Base-by-base conservation (phyloP, 2,888 invertebrate species). In the Gerris lacustris region DNA sequence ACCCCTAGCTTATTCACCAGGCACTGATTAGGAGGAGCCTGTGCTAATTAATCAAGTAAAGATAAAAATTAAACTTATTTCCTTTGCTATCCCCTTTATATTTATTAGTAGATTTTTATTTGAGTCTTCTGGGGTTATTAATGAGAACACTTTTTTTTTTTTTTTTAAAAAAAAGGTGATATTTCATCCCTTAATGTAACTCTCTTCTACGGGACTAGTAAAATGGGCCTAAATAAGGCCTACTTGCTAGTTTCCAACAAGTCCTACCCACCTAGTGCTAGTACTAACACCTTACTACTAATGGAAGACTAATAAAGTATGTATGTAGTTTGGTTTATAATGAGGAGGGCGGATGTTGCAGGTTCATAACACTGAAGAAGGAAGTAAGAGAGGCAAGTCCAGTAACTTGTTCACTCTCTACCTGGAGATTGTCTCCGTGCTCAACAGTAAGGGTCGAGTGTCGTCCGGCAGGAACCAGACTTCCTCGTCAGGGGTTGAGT, bases 381-480 rank as follows among this genome's bases (percentile, higher is more conserved):
- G 84, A 73, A 84, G 83, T 79, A 83, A 83, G 76, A 85, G 85
- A 68, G 84, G 82, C 77, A 85, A 87, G 76, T 84, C 77, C 71
- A 79, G 86, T 6, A 84, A 85, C 69, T 81, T 87, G n/a, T 84
- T 87, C 77, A 84, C 86, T 71, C 82, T 92, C 43, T 95, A 92
- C 78, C 84, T 96, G 75, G 88, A 92, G 80, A 93, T 88, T 1
- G 86, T 92, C 71, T 88, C 90, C 7, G 82, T 95, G 71, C 84
- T 85, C 73, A 91, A 90, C 78, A 88, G 88, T 70, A 89, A 88
- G 78, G 87, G 86, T 76, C 71, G 79, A 76, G 72, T 77, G 43
- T 72, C 74, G 18, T 73, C 80, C 78, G 73, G 80, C 77, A 78
- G 78, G 71, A 76, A 79, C 11, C 76, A 76, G n/a, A 31, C 64